Evolutionary conservation across 2,888 invertebrate genomes (phyloP), one percentile per base, ranked within the genome.

Genomic region (Crepidodera aurea): DNA sequence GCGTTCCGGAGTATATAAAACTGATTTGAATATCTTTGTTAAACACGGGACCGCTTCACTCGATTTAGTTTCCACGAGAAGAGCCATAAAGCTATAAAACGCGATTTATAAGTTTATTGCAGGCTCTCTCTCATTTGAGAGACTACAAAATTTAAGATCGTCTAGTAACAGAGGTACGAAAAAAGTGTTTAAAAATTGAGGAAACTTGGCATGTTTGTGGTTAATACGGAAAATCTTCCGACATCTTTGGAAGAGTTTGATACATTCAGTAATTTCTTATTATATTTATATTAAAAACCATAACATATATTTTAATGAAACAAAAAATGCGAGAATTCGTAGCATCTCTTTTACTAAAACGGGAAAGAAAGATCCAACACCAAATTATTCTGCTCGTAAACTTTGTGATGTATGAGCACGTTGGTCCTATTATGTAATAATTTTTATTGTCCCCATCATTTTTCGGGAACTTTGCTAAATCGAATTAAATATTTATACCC

Each of bases 11-110:
- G 51, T 56, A 61, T 61, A 61, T 56, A 61, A 61, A 55, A 61
- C 50, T 73, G 73, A 76, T 75, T 76, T 75, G 74, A 75, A 75
- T 73, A 76, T 73, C 72, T 75, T 73, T 71, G 72, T 73, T 71
- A 73, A 75, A 65, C 71, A 72, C 70, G 70, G 70, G 74, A 71
- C 71, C 67, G 62, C 73, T 69, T 68, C 67, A 69, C 74, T 74
- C 75, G 74, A 76, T 76, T 74, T 75, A 75, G 73, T 48, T 71
- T 73, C 70, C 74, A 72, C 72, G 75, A 70, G 73, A 72, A 75
- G 75, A 77, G 73, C 78, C 75, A 77, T 80, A 80, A 80, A 80
- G 75, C 78, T 75, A 79, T 79, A 79, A 79, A 79, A 77, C 74
- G 75, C 76, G 77, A 78, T 79, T 79, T 78, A 79, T 78, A 75